phyloP scores from a whole-genome alignment of 2,113 vertebrate genomes.

The Bettongia penicillata region DNA sequence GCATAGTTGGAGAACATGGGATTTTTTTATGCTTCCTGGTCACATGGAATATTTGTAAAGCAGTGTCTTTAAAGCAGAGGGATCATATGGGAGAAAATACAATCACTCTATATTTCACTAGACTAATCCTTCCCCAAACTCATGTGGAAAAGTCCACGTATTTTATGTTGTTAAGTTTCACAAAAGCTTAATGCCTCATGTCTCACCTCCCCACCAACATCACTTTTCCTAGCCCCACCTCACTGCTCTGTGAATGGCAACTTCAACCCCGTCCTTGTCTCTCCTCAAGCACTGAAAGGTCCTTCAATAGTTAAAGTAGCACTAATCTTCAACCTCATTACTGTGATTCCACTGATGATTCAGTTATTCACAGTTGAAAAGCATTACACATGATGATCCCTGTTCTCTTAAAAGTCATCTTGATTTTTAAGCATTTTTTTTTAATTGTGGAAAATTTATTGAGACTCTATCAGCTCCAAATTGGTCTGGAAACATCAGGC shows the following conservation, averaged over 20 bases:
- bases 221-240: not conserved
- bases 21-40: slow-evolving; percentile 35
- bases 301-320: not conserved
- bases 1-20: slow-evolving; percentile 2
- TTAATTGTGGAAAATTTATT: too few relatives aligned
- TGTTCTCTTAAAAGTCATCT: not conserved
- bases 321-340: not conserved
- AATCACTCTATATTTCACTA: not conserved
- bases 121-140: not conserved
- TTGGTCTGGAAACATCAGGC: too few relatives aligned
- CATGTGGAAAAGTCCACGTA: not conserved
- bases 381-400: not conserved
- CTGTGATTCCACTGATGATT: not conserved
- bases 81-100: not conserved
- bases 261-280: not conserved
- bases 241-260: not conserved
- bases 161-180: not conserved
- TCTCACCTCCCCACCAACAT: not conserved
- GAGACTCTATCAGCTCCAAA: too few relatives aligned
- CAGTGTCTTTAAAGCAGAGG: not conserved
- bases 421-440: not conserved
- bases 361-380: not conserved
- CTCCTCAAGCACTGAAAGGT: not conserved
- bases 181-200: not conserved
- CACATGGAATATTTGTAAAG: not conserved